A percentile compares a stretch with the other conserved stretches of the same genome.
These are phyloP conservation scores for Hemiprocne comata DNA, from an alignment of 2,113 vertebrate genomes.

Conservation along the genomic window DNA sequence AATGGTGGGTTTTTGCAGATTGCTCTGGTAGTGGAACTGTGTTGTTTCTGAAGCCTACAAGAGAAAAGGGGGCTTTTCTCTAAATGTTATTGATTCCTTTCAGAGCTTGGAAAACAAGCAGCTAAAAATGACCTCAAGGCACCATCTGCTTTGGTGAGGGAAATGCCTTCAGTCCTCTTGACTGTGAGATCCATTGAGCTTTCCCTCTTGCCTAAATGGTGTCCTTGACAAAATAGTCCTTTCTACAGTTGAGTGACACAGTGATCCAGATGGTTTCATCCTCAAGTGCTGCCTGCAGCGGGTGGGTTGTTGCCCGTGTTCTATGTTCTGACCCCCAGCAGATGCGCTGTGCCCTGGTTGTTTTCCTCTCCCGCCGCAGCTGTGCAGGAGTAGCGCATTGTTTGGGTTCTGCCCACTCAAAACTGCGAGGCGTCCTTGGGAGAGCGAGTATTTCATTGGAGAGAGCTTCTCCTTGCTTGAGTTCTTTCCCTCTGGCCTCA, in stretches of 20 bases:
- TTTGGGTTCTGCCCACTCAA: neutral
- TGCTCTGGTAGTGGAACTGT: neutral
- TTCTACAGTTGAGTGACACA: neutral
- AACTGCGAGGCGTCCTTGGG: neutral
- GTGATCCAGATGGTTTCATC: neutral
- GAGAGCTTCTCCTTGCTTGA: neutral
- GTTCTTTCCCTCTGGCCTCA: neutral
- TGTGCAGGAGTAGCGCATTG: rapidly evolving
- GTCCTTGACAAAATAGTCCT: neutral
- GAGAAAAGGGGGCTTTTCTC: neutral
- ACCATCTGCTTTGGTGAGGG: neutral
- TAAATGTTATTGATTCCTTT: neutral
- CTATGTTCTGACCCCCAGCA: neutral
- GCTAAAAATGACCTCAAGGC: constrained; percentile 35
- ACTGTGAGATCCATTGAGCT: neutral
- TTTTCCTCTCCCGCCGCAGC: neutral
- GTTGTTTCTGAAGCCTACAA: neutral
- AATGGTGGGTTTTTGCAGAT: neutral
- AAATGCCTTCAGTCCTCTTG: constrained; percentile 1
- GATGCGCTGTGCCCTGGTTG: neutral
- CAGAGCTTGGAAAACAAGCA: neutral
- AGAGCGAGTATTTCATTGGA: neutral
- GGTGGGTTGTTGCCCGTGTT: neutral
- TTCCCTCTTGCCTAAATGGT: neutral
- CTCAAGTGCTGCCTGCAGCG: rapidly evolving